Evolutionary conservation across 2,888 invertebrate genomes (phyloP), one percentile per base, ranked within the genome.

Genomic region (Erebia aethiops): DNA sequence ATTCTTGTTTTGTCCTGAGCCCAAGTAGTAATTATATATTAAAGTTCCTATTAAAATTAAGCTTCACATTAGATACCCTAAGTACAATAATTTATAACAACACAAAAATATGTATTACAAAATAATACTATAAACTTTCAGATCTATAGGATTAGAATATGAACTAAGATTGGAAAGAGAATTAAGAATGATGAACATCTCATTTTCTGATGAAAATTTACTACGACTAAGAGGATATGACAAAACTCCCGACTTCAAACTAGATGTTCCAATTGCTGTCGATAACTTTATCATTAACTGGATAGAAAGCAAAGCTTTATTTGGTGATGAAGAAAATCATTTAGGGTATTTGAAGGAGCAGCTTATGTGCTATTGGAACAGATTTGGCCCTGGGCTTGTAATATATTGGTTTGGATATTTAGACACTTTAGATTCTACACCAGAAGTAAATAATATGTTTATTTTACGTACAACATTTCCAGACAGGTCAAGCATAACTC

Each of bases 291-390:
- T 98, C 41, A 95, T 99, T 0, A 97, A 98, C 86, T 99, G 99
- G 99, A 97, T 99, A 73, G 99, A 99, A 89, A 98, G 98, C 80
- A 99, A 99, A 91, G 99, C 98, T 0, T 94, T 97, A n/a, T 99
- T 99, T 94, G 98, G 97, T 3, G 97, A 98, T 89, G 94, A 95
- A 76, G 95, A 96, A 78, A 95, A 96, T 69, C 98, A 99, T 87
- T 94, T 95, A 60, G 95, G 94, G 13, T 98, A 98, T 87, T 94
- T 97, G 67, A 96, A 96, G 79, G 97, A 97, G 77, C 98, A 99
- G 84, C 95, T 97, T 79, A 94, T 95, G 77, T 97, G 98, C 85
- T 99, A 99, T 82, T 97, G 97, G 96, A 98, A 98, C 86, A 96
- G 98, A 82, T 99, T 98, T 94, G 99, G 99, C 1, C 95, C 98